These are phyloP conservation scores for Graphium colonna DNA, from an alignment of 2,888 invertebrate species.

Conservation along the genomic window DNA sequence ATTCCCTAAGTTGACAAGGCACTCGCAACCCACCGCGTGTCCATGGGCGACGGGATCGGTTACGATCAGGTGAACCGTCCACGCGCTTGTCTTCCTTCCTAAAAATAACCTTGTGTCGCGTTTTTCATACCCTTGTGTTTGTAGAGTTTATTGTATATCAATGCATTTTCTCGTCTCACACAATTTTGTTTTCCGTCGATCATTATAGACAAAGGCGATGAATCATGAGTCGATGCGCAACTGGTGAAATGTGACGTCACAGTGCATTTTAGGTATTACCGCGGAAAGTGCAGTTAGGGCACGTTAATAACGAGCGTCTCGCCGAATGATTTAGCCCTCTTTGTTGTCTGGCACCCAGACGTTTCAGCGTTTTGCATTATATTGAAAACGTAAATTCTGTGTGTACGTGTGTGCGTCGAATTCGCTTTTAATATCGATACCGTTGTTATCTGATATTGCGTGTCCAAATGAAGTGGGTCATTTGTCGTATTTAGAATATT, in stretches of 20 bases:
- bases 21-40: no score
- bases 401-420: constrained; percentile 1
- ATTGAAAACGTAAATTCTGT: constrained; percentile 21
- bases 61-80: no score
- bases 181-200: no score
- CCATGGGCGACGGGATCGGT: no score
- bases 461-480: background rate
- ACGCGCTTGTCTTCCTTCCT: no score
- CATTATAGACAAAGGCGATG: background rate
- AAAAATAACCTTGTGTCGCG: no score
- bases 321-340: constrained; percentile 47
- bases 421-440: background rate
- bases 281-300: constrained; percentile 25
- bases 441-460: background rate
- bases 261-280: constrained; percentile 16
- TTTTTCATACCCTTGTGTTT: no score
- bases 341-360: constrained; percentile 44
- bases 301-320: constrained; percentile 34
- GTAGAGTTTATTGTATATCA: no score
- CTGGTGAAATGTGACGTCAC: constrained; percentile 8
- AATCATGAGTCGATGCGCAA: background rate
- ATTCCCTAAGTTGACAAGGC: no score
- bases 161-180: no score
- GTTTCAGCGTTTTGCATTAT: constrained; percentile 14
- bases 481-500: background rate